Evolutionary conservation across 2,888 invertebrate species (phyloP).

Genomic region (Oligia latruncula): DNA sequence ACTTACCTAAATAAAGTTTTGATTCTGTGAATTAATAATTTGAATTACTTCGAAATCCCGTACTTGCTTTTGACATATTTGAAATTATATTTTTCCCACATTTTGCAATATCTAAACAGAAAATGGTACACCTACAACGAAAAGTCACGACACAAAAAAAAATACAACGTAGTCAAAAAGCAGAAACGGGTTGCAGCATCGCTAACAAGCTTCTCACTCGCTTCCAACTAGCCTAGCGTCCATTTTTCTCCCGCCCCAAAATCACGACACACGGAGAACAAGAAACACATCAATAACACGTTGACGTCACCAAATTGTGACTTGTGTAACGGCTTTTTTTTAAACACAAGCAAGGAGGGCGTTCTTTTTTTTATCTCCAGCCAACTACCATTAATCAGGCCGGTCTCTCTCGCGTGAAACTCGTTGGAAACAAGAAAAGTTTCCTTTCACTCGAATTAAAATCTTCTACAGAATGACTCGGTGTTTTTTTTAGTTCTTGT

Average conservation of each 20-base stretch:
- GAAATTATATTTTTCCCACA: background rate
- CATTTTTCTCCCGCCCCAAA: constrained; percentile 47
- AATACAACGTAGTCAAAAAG: background rate
- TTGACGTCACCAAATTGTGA: constrained; percentile 61
- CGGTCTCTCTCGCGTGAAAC: constrained; percentile 68
- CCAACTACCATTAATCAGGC: constrained; percentile 77
- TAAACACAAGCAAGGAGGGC: constrained; percentile 56
- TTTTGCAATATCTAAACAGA: background rate
- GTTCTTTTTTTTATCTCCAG: constrained; percentile 68
- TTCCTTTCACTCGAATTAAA: constrained; percentile 83
- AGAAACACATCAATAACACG: constrained; percentile 58
- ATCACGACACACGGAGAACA: constrained; percentile 50
- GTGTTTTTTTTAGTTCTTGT: constrained; percentile 66
- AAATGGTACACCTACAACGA: background rate
- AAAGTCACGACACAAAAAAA: background rate
- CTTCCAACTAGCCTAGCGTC: background rate
- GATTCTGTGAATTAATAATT: background rate
- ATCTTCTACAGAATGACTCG: constrained; percentile 75
- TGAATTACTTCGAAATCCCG: background rate
- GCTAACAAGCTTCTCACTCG: constrained; percentile 39
- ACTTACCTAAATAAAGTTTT: too few relatives aligned
- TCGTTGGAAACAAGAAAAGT: constrained; percentile 81
- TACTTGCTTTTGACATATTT: background rate
- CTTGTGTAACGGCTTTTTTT: constrained; percentile 62
- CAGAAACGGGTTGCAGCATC: constrained; percentile 21